Evolutionary conservation across 2,888 invertebrate genomes (phyloP), one percentile per base, ranked within the genome.

Genomic region (Rhaphigaster nebulosa): DNA sequence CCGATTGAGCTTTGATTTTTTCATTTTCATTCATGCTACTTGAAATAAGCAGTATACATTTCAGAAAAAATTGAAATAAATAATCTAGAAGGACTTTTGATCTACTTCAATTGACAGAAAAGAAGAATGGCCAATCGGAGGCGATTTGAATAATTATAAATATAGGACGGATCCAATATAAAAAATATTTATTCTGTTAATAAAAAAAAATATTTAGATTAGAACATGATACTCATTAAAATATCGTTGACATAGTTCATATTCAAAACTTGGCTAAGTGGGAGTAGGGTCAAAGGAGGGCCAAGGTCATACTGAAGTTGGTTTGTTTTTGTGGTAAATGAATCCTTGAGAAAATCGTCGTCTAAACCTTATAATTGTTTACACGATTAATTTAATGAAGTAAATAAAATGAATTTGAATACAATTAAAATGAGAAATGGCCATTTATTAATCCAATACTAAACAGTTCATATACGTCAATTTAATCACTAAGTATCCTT

Each of bases 271-370:
- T 23, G 18, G 23, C 20, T 20, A 76, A 20, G 70, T 23, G 70
- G 15, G 20, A 23, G 70, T 4, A 18, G 70, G 34, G 29, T 76
- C 70, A 34, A 76, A 76, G 34, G 70, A 76, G 70, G 38, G 38
- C 23, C 70, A 76, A 76, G 70, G 70, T 76, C 38, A 76, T 34
- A 6, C 0, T 8, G 8, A 76, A 76, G 20, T 76, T 76, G 34
- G 38, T 76, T 76, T 76, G 70, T 38, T 76, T 70, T 70, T 70
- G 70, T 34, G 8, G 34, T 76, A 23, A 76, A 76, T 65, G 70
- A 38, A 38, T 20, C 18, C 6, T 38, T 10, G 5, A 65, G 5
- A 76, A 76, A 76, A 65, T 34, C 29, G 23, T 10, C 2, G 15
- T 65, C 15, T 29, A 4, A 65, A 29, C 6, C 8, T 65, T 65